Evolutionary conservation across 2,113 vertebrate species (phyloP).

Genomic region (Coptodon bakossiorum): DNA sequence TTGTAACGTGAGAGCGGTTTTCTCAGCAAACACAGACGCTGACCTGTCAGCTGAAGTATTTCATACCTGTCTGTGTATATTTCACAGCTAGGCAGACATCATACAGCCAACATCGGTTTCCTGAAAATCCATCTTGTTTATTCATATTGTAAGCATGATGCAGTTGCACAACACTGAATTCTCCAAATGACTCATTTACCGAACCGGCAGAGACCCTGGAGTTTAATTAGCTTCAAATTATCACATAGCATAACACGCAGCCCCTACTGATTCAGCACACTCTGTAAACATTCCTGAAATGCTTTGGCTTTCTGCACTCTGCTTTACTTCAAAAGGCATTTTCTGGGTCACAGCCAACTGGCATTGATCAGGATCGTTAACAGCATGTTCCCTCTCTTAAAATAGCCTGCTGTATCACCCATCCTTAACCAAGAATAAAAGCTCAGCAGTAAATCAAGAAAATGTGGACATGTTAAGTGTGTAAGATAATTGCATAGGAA

Average conservation of each 20-base stretch:
- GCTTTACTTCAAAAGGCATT: not conserved
- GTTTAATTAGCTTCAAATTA: not conserved
- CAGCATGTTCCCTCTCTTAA: not conserved
- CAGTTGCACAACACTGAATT: not conserved
- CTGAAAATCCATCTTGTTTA: not conserved
- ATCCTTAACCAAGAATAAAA: not conserved
- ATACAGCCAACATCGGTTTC: not conserved
- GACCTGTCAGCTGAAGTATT: not conserved
- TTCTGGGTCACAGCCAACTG: not conserved
- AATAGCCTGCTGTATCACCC: not conserved
- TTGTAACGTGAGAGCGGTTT: not conserved
- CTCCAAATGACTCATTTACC: not conserved
- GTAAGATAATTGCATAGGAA: not conserved
- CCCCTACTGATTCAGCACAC: not conserved
- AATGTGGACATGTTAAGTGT: not conserved
- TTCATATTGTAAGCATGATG: not conserved
- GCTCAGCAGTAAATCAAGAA: not conserved
- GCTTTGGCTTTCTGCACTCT: not conserved
- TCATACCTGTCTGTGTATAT: not conserved
- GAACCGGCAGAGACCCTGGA: not conserved
- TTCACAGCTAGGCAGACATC: not conserved
- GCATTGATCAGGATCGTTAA: not conserved
- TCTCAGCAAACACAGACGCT: not conserved
- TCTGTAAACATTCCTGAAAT: constrained; percentile 15
- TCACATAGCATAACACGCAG: not conserved